Percentiles rank a stretch among this genome's conserved stretches.
phyloP scores from a whole-genome alignment of 92 coral and sea anemone genomes.

The Actinostola sp. region DNA sequence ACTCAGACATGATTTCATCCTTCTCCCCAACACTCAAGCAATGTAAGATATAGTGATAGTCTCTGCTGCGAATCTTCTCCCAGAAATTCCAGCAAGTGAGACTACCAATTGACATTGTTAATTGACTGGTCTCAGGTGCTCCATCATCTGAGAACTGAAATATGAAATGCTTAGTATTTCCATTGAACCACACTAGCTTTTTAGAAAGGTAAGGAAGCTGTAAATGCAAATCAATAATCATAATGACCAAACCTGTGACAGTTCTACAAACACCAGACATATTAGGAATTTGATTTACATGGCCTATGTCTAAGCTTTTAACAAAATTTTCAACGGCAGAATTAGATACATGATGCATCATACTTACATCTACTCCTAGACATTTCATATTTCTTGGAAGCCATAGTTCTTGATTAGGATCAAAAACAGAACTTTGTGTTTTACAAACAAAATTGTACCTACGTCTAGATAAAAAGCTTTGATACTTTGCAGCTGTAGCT shows the following conservation, averaged over 20 bases:
- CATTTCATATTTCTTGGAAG: slow-evolving; percentile 54
- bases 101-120: slow-evolving; percentile 62
- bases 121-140: too few species aligned
- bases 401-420: slow-evolving; percentile 52
- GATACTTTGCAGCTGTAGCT: slow-evolving; percentile 47
- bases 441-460: slow-evolving; percentile 42
- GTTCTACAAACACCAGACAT: slow-evolving; percentile 14
- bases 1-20: slow-evolving; percentile 56
- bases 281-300: slow-evolving; percentile 11
- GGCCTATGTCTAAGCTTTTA: slow-evolving; percentile 13
- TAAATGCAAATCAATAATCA: slow-evolving; percentile 24
- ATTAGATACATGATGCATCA: slow-evolving; percentile 12
- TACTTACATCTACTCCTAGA: slow-evolving; percentile 19
- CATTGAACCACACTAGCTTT: slow-evolving; percentile 1
- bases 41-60: slow-evolving; percentile 58
- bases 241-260: slow-evolving; percentile 24
- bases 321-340: slow-evolving; percentile 12
- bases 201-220: neutral
- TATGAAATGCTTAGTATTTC: slow-evolving; percentile 9
- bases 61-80: slow-evolving; percentile 52
- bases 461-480: slow-evolving; percentile 47
- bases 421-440: slow-evolving; percentile 47
- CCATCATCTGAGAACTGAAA: too few species aligned
- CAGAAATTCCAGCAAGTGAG: slow-evolving; percentile 60
- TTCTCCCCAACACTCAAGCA: slow-evolving; percentile 58